Evolutionary conservation across 2,113 vertebrate species (phyloP).

Genomic region (Holacanthus passer): DNA sequence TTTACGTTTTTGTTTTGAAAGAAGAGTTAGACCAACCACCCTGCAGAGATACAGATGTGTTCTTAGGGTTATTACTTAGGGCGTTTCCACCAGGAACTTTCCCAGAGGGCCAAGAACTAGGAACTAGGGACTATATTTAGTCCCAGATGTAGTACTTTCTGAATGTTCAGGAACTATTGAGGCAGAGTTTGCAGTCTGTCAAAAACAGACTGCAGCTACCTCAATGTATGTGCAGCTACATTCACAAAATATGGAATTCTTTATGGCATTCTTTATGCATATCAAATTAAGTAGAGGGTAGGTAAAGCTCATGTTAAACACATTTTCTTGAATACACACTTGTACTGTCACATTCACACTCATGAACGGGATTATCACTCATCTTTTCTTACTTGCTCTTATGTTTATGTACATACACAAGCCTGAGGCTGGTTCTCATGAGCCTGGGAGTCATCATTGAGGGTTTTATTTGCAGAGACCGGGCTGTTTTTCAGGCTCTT

Average conservation of each 20-base stretch:
- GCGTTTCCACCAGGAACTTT: neutral
- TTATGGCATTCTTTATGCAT: too few species aligned
- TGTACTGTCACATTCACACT: too few species aligned
- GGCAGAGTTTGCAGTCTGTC: too few species aligned
- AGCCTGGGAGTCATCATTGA: conserved; percentile 4
- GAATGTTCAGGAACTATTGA: too few species aligned
- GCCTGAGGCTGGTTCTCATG: conserved; percentile 76
- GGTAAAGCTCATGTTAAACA: neutral
- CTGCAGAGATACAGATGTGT: neutral
- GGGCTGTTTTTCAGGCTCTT: conserved; percentile 52
- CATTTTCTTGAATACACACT: neutral
- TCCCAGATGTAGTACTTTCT: too few species aligned
- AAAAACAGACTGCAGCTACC: too few species aligned
- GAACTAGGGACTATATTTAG: neutral
- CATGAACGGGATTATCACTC: conserved; percentile 12
- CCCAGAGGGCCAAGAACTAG: neutral
- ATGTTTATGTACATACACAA: conserved; percentile 42
- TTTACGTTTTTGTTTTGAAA: neutral
- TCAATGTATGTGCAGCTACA: too few species aligned
- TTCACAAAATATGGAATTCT: too few species aligned
- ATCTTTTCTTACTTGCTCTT: conserved; percentile 12
- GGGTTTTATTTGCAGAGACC: conserved; percentile 40
- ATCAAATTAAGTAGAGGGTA: too few species aligned
- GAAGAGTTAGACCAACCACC: neutral
- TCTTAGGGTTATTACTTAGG: neutral